phyloP scores from a whole-genome alignment of 1,140 invertebrate genomes.

The Macrotrachela quadricornifera region DNA sequence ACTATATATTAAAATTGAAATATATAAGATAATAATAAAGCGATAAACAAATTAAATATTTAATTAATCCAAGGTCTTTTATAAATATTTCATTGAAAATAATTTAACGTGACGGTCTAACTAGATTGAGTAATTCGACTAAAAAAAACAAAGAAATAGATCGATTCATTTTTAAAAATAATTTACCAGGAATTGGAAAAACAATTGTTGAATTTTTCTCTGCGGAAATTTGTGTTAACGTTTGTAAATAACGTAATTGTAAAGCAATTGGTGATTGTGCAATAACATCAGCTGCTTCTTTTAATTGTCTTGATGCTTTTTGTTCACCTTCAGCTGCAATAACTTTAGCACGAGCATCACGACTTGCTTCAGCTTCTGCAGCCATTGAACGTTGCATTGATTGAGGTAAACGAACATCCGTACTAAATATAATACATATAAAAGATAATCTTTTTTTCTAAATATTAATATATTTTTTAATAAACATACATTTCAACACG shows the following conservation, averaged over 20 bases:
- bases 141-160: no score
- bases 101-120: no score
- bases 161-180: no score
- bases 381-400: constrained; percentile 22
- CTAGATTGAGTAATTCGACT: no score
- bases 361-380: constrained; percentile 21
- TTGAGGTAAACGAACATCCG: constrained; percentile 15
- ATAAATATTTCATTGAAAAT: no score
- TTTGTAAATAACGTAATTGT: constrained; percentile 54
- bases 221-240: constrained; percentile 74
- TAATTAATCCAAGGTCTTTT: no score
- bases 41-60: no score
- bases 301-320: constrained; percentile 4
- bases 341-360: constrained; percentile 22
- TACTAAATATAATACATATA: background rate
- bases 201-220: constrained; percentile 96
- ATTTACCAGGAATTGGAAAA: constrained; percentile 54
- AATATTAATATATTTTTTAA: background rate
- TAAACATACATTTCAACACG: constrained; percentile 6
- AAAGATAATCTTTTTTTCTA: background rate
- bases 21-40: no score
- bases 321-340: constrained; percentile 9
- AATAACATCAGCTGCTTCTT: constrained; percentile 5
- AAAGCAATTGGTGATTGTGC: constrained; percentile 45
- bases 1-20: no score